Conservation (phyloP, 2,113 vertebrate species). For the Sigmodon hispidus region DNA sequence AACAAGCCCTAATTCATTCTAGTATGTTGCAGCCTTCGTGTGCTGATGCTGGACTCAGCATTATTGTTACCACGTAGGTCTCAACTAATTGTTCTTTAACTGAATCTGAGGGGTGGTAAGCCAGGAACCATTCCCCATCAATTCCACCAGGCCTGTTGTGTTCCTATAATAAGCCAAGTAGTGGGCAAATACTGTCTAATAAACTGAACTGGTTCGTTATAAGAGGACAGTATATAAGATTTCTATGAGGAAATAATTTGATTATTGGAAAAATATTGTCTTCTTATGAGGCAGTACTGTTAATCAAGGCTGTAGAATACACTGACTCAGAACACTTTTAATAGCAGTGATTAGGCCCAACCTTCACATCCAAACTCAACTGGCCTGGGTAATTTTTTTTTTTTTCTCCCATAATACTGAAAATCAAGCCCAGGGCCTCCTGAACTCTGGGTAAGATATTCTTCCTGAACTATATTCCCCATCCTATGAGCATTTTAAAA, state of each 20-base stretch:
- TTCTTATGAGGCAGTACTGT: not conserved
- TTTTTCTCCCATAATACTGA: not conserved
- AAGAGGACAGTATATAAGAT: not conserved
- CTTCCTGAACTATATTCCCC: no score
- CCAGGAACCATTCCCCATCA: no score
- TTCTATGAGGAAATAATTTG: not conserved
- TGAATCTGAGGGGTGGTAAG: not conserved
- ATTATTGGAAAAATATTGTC: not conserved
- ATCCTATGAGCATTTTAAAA: not conserved
- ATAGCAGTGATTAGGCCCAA: not conserved
- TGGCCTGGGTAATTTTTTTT: not conserved
- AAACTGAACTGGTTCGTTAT: not conserved
- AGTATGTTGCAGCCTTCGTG: fast-evolving
- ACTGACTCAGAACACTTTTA: not conserved
- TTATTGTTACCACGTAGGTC: fast-evolving
- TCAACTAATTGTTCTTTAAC: not conserved
- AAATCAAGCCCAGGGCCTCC: not conserved
- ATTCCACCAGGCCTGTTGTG: not conserved
- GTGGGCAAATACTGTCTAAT: not conserved
- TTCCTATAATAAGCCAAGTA: not conserved
- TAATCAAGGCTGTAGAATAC: not conserved
- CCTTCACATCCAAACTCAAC: not conserved
- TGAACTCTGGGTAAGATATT: not conserved
- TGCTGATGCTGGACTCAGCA: not conserved
- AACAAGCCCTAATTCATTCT: not conserved